Conservation (phyloP, 2,888 invertebrate species). For the Agrochola litura region DNA sequence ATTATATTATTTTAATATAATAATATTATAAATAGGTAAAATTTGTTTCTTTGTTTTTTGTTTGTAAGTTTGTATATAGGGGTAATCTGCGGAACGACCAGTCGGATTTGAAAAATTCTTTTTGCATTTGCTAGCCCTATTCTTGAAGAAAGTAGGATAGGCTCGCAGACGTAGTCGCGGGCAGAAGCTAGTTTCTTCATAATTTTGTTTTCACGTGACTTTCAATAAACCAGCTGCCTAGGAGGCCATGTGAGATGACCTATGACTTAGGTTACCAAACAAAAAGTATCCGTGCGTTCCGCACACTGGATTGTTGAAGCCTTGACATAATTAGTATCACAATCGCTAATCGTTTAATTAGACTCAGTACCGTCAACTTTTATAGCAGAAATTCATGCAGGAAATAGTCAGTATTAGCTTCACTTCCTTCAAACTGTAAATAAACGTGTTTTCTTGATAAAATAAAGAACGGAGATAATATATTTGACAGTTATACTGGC, state of each 20-base stretch:
- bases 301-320: conserved; percentile 13
- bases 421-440: conserved; percentile 29
- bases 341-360: conserved; percentile 31
- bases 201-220: neutral
- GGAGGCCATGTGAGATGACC: conserved; percentile 15
- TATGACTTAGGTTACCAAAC: conserved; percentile 8
- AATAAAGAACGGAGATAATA: conserved; percentile 19
- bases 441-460: neutral
- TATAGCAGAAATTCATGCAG: conserved; percentile 10
- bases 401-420: conserved; percentile 2
- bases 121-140: no score
- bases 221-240: neutral
- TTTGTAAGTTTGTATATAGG: no score
- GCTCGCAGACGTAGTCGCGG: no score
- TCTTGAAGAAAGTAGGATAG: no score
- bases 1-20: no score
- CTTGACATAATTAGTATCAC: conserved; percentile 45
- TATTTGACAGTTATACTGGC: neutral
- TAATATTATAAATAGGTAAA: no score
- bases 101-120: no score
- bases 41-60: no score
- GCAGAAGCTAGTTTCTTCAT: neutral
- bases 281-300: conserved; percentile 36
- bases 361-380: conserved; percentile 15
- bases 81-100: no score